These are phyloP conservation scores for Loriculus beryllinus DNA, from an alignment of 2,797 vertebrate species.

Conservation along the genomic window DNA sequence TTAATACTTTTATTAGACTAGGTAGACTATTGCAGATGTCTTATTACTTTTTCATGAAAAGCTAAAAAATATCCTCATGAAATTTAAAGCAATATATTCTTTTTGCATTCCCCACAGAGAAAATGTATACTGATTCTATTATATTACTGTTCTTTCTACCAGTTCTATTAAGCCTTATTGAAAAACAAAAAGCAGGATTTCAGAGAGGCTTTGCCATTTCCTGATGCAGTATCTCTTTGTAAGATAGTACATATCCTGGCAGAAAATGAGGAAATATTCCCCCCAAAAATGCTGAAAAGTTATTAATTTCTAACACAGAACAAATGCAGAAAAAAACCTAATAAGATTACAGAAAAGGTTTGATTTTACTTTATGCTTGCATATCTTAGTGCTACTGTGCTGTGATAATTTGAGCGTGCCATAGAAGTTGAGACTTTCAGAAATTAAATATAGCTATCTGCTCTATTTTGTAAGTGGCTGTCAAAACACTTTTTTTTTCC, in stretches of 20 bases:
- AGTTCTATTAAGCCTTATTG: background rate
- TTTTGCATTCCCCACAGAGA: background rate
- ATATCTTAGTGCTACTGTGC: background rate
- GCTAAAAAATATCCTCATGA: background rate
- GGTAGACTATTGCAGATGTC: background rate
- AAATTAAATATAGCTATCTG: background rate
- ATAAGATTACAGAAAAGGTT: accelerated
- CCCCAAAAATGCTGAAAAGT: background rate
- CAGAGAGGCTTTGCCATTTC: background rate
- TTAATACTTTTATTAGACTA: background rate
- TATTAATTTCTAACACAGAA: background rate
- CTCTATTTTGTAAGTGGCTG: background rate
- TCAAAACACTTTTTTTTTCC: background rate
- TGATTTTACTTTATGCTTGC: background rate
- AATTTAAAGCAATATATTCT: background rate
- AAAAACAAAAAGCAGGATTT: background rate
- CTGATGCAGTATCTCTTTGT: background rate
- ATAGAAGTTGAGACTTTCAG: background rate
- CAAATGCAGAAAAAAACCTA: background rate
- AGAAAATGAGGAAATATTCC: background rate
- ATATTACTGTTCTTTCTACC: background rate
- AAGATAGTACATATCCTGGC: background rate
- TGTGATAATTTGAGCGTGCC: background rate
- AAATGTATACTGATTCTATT: background rate
- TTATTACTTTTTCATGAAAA: background rate